Evolutionary conservation across 2,888 invertebrate species (phyloP).

Genomic region (Rotaria macrura): DNA sequence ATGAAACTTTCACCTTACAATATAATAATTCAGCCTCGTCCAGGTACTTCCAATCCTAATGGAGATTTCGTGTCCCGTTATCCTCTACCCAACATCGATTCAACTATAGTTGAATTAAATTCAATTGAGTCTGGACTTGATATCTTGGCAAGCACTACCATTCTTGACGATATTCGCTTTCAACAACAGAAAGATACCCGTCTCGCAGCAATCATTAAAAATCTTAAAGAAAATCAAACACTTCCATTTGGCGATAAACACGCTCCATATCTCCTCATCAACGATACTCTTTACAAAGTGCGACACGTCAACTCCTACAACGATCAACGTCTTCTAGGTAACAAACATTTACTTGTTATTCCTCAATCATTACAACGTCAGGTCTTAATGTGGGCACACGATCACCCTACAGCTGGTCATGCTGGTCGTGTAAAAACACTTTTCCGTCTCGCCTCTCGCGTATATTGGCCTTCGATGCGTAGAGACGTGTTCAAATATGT

Average conservation of each 20-base stretch:
- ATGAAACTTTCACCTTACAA: not conserved
- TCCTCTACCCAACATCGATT: not conserved
- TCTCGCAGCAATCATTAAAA: no score
- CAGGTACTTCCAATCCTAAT: not conserved
- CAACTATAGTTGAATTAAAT: no score
- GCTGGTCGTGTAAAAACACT: not conserved
- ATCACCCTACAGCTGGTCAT: not conserved
- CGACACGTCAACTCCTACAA: no score
- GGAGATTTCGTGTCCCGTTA: not conserved
- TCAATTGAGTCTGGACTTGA: not conserved
- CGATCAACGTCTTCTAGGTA: no score
- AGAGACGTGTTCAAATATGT: no score
- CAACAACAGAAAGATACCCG: not conserved
- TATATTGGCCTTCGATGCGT: not conserved
- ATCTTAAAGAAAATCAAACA: no score
- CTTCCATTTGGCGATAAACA: no score
- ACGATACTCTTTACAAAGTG: no score
- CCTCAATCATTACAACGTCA: not conserved
- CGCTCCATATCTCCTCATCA: no score
- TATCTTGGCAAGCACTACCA: not conserved
- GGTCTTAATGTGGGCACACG: not conserved
- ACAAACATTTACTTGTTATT: not conserved
- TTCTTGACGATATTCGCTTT: not conserved
- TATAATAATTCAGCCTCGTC: not conserved
- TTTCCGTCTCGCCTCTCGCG: not conserved